Evolutionary conservation across 1,140 invertebrate species (phyloP).

Genomic region (Lepidurus couesii): DNA sequence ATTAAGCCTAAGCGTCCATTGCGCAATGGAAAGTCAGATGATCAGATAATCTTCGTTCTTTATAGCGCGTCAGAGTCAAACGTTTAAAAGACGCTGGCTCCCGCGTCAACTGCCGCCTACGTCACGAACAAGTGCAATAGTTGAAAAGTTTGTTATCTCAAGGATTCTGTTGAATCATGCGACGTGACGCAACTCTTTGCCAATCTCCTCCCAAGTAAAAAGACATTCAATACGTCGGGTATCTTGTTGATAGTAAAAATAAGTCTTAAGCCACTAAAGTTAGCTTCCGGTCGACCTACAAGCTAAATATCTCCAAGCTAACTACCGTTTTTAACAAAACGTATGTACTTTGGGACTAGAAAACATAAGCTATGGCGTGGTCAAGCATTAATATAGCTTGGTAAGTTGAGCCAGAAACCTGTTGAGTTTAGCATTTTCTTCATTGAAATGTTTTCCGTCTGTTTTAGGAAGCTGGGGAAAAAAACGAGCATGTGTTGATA

Average conservation of each 20-base stretch:
- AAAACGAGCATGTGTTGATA: not conserved
- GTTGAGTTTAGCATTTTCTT: not conserved
- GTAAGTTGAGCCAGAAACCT: not conserved
- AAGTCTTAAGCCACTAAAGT: not conserved
- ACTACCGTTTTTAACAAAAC: not conserved
- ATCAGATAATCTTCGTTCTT: too few relatives aligned
- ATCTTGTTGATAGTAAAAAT: not conserved
- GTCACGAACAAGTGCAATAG: not conserved
- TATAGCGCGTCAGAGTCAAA: too few relatives aligned
- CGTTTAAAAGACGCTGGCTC: not conserved
- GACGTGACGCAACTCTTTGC: constrained; percentile 4
- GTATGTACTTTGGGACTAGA: not conserved
- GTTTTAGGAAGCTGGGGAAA: not conserved
- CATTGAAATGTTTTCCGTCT: not conserved
- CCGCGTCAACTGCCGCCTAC: not conserved
- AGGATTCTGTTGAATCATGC: constrained; percentile 9
- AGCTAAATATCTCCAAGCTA: not conserved
- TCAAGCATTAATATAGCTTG: not conserved
- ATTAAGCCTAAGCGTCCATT: too few relatives aligned
- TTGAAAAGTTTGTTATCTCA: not conserved
- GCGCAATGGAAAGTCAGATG: too few relatives aligned
- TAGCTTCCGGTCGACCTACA: not conserved
- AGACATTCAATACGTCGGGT: not conserved
- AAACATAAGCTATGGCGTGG: not conserved
- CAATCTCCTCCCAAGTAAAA: not conserved